These are phyloP conservation scores for Cyrtonyx montezumae DNA, from an alignment of 2,113 vertebrate species.

Conservation along the genomic window DNA sequence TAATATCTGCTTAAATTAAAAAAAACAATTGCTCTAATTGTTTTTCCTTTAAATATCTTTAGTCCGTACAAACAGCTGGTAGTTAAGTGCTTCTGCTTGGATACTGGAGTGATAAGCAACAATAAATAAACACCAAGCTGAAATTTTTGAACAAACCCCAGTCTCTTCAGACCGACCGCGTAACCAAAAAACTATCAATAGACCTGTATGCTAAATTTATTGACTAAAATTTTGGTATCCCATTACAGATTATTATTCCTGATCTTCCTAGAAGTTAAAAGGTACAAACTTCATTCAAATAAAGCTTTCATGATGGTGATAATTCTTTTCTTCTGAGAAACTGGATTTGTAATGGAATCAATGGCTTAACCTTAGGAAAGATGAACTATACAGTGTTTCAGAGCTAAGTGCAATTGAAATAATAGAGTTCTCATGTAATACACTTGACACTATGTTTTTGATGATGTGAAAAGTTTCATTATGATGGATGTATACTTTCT, in stretches of 20 bases:
- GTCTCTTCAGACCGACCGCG: not conserved
- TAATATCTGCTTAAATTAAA: not conserved
- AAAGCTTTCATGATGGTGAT: conserved; percentile 24
- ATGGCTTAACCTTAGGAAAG: conserved; percentile 43
- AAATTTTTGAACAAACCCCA: not conserved
- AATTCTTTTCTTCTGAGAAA: conserved; percentile 49
- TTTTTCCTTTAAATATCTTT: not conserved
- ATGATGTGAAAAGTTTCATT: not conserved
- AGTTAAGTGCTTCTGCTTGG: not conserved
- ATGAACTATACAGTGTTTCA: conserved; percentile 13
- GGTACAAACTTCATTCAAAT: conserved; percentile 14
- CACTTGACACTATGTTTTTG: not conserved
- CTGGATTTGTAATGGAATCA: conserved; percentile 25
- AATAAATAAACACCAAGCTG: not conserved
- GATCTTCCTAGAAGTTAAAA: conserved; percentile 32
- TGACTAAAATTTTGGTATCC: conserved; percentile 10
- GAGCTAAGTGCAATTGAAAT: not conserved
- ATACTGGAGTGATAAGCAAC: not conserved
- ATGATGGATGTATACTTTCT: not conserved
- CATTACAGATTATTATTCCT: conserved; percentile 15
- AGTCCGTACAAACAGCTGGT: not conserved
- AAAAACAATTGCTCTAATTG: not conserved
- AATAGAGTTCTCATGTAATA: not conserved
- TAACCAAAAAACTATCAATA: not conserved
- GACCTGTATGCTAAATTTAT: not conserved